Base-by-base conservation (phyloP, 2,113 vertebrate genomes). In the Collichthys lucidus region DNA sequence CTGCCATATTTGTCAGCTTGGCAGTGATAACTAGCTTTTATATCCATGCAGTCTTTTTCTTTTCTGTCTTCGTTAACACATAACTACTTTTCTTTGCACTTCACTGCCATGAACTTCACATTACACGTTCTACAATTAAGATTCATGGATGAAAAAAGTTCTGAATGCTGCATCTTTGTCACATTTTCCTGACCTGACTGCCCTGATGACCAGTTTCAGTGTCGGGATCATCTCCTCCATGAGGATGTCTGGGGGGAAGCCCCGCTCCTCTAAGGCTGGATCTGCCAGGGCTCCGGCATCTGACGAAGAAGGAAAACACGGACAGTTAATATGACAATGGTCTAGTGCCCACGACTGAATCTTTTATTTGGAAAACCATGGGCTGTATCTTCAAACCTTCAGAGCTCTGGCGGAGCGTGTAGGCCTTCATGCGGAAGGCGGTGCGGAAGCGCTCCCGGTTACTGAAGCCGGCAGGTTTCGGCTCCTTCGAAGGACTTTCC, bases 211-310 rank as follows among this genome's bases (percentile, higher is more conserved):
- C 31, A 96, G 94, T 87, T 99, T 99, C 84, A 99, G 95, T 0
- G 98, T 98, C 44, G 98, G 98, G 88, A 99, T 99, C 96, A 98
- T 98, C 65, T 99, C 98, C 93, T 99, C 98, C 65, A 97, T 91
- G 26, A 97, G 95, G 88, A 98, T 96, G 56, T 99, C 98, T 8
- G 94, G 93, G 44, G 96, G 96, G 60, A 98, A 98, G 0, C 96
- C 98, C 79, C 96, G 96, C 62, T 97, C 97, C 90, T 99, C 98
- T 24, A 93, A 92, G 89, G 95, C 93, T 61, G 96, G 95, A 14
- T 99, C 98, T 0, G 95, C 93, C 52, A 94, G 85, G 1, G 95
- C 96, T 66, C 95, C 97, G 4, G 97, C 94, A 90, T 99, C 98
- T 99, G 73, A 20, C 20, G 26, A 4, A 16, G 11, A 77, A 46